Evolutionary conservation across 2,888 invertebrate genomes (phyloP), one percentile per base, ranked within the genome.

Genomic region (Octonoba sinensis): DNA sequence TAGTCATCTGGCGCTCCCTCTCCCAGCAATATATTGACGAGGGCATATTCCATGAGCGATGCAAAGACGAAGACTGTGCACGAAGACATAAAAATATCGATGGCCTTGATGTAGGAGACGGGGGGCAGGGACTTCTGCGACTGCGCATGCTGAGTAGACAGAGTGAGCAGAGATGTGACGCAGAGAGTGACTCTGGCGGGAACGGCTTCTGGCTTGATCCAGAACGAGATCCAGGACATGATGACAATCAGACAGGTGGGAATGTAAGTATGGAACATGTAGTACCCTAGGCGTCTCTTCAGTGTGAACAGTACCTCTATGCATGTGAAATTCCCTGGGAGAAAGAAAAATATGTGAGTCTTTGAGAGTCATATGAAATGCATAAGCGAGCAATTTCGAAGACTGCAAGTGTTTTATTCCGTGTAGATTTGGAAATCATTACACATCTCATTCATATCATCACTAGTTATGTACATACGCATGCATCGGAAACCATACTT

Each of bases 151-250:
- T 96, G 96, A 1, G 96, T 96, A 16, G 95, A 95, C 1, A 96
- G 90, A 3, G 96, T 96, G 69, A 96, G 91, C 57, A 96, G 89
- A 47, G 96, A 96, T 82, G 96, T 96, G 79, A 96, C 96, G 18
- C 97, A 96, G 0, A 96, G 91, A 0, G 97, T 96, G 27, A 96
- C 96, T 3, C 96, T 91, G 24, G 96, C 96, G 0, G 96, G 96
- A 4, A 96, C 96, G 0, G 96, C 96, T 89, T 96, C 96, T 0
- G 96, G 96, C 88, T 96, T 96, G 86, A 96, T 96, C 96, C 96
- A 96, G 90, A 96, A 96, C 0, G 96, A 96, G 86, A 96, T 96
- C 96, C 96, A 96, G 11, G 95, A 96, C 95, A 96, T 95, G 78
- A 96, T 95, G 65, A 96, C 96, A 87, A 96, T 96, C 85, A 96